Base-by-base conservation (phyloP, 1,140 invertebrate species). In the Zaprionus ghesquierei region DNA sequence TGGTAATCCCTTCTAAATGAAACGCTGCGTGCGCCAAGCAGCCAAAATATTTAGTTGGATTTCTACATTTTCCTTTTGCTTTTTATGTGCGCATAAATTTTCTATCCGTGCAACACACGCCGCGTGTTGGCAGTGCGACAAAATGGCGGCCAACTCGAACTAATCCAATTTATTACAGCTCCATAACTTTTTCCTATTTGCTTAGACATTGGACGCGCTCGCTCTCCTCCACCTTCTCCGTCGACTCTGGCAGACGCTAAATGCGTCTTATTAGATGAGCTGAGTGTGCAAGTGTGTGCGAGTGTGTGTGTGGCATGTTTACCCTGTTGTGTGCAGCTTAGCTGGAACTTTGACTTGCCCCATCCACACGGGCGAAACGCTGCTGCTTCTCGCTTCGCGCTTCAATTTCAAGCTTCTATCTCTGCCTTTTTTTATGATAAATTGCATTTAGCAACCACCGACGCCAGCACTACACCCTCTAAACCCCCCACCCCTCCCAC, bases 101-200 rank as follows among this genome's bases (percentile, higher is more conserved):
- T 20, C 53, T n/a, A 46, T 46, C 13, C 23, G 49, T 49, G 38
- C 49, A 75, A 65, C 70, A 56, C 68, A 66, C 69, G 51, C 74
- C 44, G 56, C 69, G 41, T 65, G 62, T 62, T 66, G 63, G 62
- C 38, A 60, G 33, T 44, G 35, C n/a, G 50, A 69, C 79, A 89
- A 90, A 90, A 90, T 90, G 89, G 89, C 89, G 87, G 68, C 82
- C 61, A 68, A 85, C 89, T 90, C 79, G 89, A 90, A 90, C 89
- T 90, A 90, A 90, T 90, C 89, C 89, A 90, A 90, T 90, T 90
- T 90, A 90, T 90, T 90, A 89, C 89, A 89, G 89, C 89, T 90
- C 81, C 89, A 90, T 90, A 90, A 90, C 84, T 90, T 90, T 87
- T 85, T 74, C 80, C 69, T 74, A 90, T 87, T 90, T 90, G 79